Evolutionary conservation across 2,797 vertebrate genomes (phyloP).

Genomic region (Falco cherrug): DNA sequence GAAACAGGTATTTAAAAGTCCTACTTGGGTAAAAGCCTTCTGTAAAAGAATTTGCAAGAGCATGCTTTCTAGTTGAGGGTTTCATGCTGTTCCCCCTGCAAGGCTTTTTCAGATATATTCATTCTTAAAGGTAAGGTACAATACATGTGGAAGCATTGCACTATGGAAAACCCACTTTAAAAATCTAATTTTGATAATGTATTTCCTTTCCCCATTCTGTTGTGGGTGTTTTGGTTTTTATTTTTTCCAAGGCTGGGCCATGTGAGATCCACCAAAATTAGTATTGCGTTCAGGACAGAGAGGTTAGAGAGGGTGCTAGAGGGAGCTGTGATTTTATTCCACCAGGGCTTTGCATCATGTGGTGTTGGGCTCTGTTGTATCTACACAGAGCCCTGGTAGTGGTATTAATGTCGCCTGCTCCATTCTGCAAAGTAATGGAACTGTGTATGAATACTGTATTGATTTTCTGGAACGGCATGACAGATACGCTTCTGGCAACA

Average conservation of each 20-base stretch:
- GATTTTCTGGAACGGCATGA: constrained; percentile 34
- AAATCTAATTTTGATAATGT: background rate
- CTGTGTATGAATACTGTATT: constrained; percentile 14
- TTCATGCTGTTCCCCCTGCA: background rate
- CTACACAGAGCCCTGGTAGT: background rate
- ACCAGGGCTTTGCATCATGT: background rate
- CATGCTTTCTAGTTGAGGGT: background rate
- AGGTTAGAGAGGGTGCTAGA: background rate
- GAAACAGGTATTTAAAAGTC: background rate
- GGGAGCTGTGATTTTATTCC: background rate
- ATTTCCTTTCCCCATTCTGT: background rate
- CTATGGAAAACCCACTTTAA: background rate
- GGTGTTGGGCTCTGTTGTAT: background rate
- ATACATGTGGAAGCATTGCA: background rate
- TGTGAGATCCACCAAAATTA: background rate
- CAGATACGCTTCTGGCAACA: background rate
- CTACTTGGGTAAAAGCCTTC: background rate
- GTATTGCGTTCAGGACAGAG: background rate
- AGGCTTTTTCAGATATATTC: background rate
- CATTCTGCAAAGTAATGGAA: background rate
- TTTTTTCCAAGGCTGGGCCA: background rate
- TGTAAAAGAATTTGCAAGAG: background rate
- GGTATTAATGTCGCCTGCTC: background rate
- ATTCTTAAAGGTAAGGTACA: background rate
- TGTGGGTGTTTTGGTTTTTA: background rate